phyloP scores from a whole-genome alignment of 2,113 vertebrate genomes.

The Oreochromis tanganicae region DNA sequence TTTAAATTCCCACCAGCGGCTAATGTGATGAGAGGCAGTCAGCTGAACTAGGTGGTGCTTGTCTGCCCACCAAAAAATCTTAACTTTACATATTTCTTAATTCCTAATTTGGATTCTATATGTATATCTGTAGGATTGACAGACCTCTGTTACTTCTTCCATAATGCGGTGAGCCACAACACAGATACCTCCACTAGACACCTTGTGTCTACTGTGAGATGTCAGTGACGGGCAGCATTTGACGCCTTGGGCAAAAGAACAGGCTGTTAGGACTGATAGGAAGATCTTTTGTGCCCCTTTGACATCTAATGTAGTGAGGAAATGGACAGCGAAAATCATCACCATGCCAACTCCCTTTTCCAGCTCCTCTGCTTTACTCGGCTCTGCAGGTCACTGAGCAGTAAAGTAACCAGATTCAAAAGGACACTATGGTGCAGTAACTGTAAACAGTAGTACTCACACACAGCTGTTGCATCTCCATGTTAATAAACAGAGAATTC shows the following conservation, averaged over 20 bases:
- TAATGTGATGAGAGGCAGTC: neutral
- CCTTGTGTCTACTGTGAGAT: neutral
- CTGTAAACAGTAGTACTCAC: neutral
- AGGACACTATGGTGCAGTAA: neutral
- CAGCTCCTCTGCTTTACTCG: neutral
- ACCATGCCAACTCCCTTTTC: neutral
- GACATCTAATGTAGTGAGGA: neutral
- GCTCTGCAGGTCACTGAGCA: neutral
- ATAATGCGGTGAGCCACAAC: neutral
- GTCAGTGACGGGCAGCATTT: accelerated
- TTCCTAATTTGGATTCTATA: neutral
- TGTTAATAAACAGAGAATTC: neutral
- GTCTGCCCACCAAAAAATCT: neutral
- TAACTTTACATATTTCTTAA: neutral
- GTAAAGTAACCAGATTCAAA: neutral
- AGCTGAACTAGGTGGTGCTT: neutral
- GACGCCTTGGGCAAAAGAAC: neutral
- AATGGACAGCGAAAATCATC: neutral
- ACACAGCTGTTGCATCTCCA: neutral
- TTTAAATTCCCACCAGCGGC: neutral
- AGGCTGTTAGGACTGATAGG: neutral
- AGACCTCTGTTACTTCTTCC: neutral
- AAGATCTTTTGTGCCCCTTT: neutral
- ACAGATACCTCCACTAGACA: neutral
- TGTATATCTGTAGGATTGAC: neutral